A percentile compares a stretch with the other conserved stretches of the same genome.
Conservation (phyloP, 2,113 vertebrate genomes). For the Rousettus leschenaultii region DNA sequence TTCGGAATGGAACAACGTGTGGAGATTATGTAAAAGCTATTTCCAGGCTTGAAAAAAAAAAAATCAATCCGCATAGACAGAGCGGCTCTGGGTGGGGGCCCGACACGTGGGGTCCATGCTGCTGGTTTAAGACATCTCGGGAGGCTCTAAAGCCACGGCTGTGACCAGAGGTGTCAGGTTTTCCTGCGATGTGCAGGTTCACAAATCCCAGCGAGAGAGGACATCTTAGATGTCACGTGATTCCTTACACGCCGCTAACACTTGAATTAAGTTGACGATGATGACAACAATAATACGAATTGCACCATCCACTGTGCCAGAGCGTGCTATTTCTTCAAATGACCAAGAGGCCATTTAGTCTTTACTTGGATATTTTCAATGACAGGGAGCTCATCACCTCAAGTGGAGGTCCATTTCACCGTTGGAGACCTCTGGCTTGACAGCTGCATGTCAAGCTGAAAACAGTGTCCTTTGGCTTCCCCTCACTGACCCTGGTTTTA, state of each 20-base stretch:
- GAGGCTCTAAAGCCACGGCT: fast-evolving
- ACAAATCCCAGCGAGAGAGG: not conserved
- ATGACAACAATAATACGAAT: not conserved
- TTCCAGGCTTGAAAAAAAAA: conserved; percentile 20
- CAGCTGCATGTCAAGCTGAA: not conserved
- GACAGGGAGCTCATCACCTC: not conserved
- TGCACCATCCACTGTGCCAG: not conserved
- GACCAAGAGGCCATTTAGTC: no score
- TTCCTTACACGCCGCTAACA: not conserved
- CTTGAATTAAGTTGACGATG: not conserved
- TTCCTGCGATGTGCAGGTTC: not conserved
- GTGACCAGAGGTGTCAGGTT: fast-evolving
- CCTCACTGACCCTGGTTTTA: not conserved
- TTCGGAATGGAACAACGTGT: conserved; percentile 3
- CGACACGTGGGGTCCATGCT: fast-evolving
- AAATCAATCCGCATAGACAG: not conserved
- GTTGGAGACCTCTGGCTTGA: not conserved
- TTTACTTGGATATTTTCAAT: not conserved
- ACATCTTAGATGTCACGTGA: not conserved
- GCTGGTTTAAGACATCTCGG: fast-evolving
- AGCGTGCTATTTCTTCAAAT: not conserved
- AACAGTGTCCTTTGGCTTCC: not conserved
- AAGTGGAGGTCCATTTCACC: not conserved
- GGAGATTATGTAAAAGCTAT: conserved; percentile 26
- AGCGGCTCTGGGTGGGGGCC: not conserved